Conservation (phyloP, 1,140 invertebrate species). For the Chymomyza costata region DNA sequence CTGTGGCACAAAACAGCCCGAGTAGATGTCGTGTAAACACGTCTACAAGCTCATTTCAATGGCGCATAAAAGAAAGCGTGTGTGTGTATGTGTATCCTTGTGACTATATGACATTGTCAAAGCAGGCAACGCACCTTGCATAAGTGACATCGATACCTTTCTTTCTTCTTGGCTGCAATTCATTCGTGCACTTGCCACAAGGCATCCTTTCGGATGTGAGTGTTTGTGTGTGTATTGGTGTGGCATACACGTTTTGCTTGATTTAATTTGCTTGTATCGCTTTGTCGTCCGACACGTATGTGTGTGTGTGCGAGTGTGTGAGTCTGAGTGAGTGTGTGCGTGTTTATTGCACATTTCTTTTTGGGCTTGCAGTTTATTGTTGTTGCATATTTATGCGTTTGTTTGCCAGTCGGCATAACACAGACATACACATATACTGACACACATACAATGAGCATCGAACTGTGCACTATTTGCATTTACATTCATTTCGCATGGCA, state of each 20-base stretch:
- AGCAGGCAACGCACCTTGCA: slow-evolving; percentile 26
- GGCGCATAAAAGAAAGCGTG: slow-evolving; percentile 27
- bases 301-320: slow-evolving; percentile 1
- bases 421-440: too few relatives aligned
- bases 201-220: neutral
- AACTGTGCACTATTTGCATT: slow-evolving; percentile 56
- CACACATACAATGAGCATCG: slow-evolving; percentile 30
- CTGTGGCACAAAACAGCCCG: too few relatives aligned
- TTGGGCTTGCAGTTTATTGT: slow-evolving; percentile 14
- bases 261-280: slow-evolving; percentile 61
- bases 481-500: slow-evolving; percentile 65
- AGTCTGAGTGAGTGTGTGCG: slow-evolving; percentile 37
- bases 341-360: slow-evolving; percentile 67
- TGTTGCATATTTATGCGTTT: slow-evolving; percentile 65
- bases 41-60: slow-evolving; percentile 23
- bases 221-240: slow-evolving; percentile 22
- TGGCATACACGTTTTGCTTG: slow-evolving; percentile 64
- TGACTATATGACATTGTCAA: slow-evolving; percentile 37
- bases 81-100: neutral
- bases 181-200: too few relatives aligned
- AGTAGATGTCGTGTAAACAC: neutral
- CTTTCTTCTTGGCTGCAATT: slow-evolving; percentile 2
- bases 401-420: slow-evolving; percentile 43
- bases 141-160: slow-evolving; percentile 58
- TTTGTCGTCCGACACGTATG: slow-evolving; percentile 23